Evolutionary conservation across 2,113 vertebrate genomes (phyloP).

Genomic region (Parotia lawesii): DNA sequence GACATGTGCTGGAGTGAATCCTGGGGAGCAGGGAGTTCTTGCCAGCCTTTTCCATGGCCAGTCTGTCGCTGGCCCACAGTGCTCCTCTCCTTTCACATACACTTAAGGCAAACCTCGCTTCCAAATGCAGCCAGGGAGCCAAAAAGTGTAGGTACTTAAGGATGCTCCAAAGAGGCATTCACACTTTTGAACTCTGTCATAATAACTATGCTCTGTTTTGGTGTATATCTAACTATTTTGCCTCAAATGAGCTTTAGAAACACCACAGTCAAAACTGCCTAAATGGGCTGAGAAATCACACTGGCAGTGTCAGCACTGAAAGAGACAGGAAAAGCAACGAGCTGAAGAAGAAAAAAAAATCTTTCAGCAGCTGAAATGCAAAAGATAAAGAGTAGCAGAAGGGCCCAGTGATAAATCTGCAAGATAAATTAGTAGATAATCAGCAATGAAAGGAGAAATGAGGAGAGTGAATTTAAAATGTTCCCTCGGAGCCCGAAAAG

Average conservation of each 20-base stretch:
- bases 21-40: accelerated
- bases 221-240: accelerated
- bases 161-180: accelerated
- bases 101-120: accelerated
- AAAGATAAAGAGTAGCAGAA: accelerated
- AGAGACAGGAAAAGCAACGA: accelerated
- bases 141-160: neutral
- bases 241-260: neutral
- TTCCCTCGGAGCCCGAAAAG: accelerated
- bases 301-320: neutral
- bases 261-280: accelerated
- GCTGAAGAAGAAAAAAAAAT: neutral
- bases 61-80: accelerated
- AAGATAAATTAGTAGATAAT: neutral
- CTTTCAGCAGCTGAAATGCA: neutral
- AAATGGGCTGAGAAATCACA: neutral
- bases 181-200: accelerated
- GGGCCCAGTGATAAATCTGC: neutral
- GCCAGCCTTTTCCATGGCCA: neutral
- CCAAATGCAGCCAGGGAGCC: accelerated
- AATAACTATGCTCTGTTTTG: neutral
- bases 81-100: too few relatives aligned
- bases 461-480: accelerated
- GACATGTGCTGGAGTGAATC: neutral
- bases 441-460: neutral